Conservation (phyloP, 1,140 invertebrate genomes). For the Rhagoletis pomonella region DNA sequence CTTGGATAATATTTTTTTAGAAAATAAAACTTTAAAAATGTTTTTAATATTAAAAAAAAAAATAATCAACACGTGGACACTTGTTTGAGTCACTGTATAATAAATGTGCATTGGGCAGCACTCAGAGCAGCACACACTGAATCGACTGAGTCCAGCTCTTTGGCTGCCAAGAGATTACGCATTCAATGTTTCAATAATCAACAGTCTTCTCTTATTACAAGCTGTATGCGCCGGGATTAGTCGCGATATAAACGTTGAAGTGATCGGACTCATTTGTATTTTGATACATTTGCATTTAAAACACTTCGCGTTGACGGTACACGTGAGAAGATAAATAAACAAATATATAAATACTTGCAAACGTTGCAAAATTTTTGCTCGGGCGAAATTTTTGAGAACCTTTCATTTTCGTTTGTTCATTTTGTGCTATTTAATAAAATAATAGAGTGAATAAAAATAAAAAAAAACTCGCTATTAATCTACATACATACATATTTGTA, state of each 20-base stretch:
- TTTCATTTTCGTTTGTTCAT: background rate
- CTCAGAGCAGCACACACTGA: background rate
- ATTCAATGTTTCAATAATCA: background rate
- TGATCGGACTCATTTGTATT: background rate
- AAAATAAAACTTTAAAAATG: too few relatives aligned
- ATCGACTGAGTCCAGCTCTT: background rate
- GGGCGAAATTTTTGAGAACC: background rate
- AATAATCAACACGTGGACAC: too few relatives aligned
- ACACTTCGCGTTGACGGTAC: background rate
- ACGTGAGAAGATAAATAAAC: slow-evolving; percentile 9
- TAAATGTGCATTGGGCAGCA: background rate
- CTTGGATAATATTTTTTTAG: too few relatives aligned
- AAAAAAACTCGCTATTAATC: background rate
- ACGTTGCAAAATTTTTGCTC: background rate
- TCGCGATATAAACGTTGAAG: slow-evolving; percentile 20
- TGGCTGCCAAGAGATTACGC: background rate
- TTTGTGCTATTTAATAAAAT: too few relatives aligned
- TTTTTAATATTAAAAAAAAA: too few relatives aligned
- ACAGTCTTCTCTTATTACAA: slow-evolving; percentile 18
- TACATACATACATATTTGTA: background rate
- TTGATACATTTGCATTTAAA: too few relatives aligned
- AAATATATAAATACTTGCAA: background rate
- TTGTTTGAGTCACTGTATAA: too few relatives aligned
- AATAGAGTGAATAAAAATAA: background rate
- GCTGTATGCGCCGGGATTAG: background rate